phyloP scores from a whole-genome alignment of 1,140 invertebrate genomes.

The Drosophila saltans region DNA sequence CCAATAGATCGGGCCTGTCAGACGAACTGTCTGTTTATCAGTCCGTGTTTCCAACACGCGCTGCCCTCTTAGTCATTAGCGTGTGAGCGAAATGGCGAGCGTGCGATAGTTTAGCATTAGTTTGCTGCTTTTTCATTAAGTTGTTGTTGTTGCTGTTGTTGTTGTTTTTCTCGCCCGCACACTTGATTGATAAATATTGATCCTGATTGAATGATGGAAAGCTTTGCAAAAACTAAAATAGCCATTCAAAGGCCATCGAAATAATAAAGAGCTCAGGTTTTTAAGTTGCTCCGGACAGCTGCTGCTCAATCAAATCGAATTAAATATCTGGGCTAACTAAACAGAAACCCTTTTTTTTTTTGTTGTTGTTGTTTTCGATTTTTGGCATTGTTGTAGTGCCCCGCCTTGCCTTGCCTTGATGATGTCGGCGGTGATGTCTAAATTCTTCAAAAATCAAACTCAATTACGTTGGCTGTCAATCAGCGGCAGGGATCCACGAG shows the following conservation, averaged over 20 bases:
- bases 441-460: constrained; percentile 74
- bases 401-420: constrained; percentile 2
- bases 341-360: constrained; percentile 70
- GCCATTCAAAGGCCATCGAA: constrained; percentile 35
- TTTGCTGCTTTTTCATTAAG: constrained; percentile 37
- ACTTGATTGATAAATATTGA: constrained; percentile 79
- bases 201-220: constrained; percentile 80
- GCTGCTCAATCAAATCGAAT: constrained; percentile 79
- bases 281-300: constrained; percentile 68
- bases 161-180: constrained; percentile 32
- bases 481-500: constrained; percentile 67
- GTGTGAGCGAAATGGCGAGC: constrained; percentile 34
- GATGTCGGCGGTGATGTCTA: constrained; percentile 55
- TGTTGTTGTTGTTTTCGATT: background rate
- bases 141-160: constrained; percentile 8
- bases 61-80: constrained; percentile 61
- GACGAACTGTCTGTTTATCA: constrained; percentile 56
- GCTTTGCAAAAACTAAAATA: constrained; percentile 66
- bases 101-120: constrained; percentile 39
- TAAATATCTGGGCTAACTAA: constrained; percentile 77
- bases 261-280: constrained; percentile 73
- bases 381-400: constrained; percentile 5
- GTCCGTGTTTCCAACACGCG: constrained; percentile 64
- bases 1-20: constrained; percentile 29
- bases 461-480: constrained; percentile 77